Conservation (phyloP, 1,140 invertebrate species). For the Tribolium madens region DNA sequence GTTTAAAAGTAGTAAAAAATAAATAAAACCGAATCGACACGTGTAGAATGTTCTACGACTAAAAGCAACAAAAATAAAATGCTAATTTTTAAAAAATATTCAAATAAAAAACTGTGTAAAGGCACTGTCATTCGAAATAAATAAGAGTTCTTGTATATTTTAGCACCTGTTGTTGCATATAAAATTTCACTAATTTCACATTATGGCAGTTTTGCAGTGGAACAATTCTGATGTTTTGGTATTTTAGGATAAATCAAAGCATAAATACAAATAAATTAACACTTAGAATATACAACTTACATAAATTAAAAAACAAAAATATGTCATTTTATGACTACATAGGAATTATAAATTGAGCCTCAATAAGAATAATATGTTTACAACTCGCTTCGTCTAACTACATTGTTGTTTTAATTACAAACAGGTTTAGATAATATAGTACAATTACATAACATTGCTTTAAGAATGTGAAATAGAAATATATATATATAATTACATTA, state of each 20-base stretch:
- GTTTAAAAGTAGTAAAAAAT: background rate
- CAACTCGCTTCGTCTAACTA: conserved; percentile 32
- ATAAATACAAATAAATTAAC: conserved; percentile 40
- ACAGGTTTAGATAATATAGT: conserved; percentile 31
- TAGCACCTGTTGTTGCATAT: conserved; percentile 31
- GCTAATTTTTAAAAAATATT: conserved; percentile 4
- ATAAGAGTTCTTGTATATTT: conserved; percentile 16
- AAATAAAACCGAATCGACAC: conserved; percentile 18
- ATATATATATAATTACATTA: conserved; percentile 27
- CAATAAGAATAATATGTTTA: conserved; percentile 20
- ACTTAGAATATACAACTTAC: conserved; percentile 31
- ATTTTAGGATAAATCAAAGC: conserved; percentile 6
- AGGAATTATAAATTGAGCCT: conserved; percentile 39
- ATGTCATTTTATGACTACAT: conserved; percentile 34
- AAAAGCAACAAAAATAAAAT: conserved; percentile 32
- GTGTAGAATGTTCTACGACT: conserved; percentile 15
- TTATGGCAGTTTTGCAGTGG: conserved; percentile 30
- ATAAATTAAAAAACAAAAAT: conserved; percentile 7
- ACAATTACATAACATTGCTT: conserved; percentile 36
- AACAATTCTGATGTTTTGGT: conserved; percentile 31
- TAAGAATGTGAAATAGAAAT: conserved; percentile 35
- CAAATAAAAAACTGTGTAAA: conserved; percentile 23
- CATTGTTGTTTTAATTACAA: conserved; percentile 31
- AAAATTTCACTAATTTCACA: conserved; percentile 20
- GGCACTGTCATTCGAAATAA: conserved; percentile 26